phyloP scores from a whole-genome alignment of 2,888 invertebrate genomes.

The Tolmerus cingulatus region DNA sequence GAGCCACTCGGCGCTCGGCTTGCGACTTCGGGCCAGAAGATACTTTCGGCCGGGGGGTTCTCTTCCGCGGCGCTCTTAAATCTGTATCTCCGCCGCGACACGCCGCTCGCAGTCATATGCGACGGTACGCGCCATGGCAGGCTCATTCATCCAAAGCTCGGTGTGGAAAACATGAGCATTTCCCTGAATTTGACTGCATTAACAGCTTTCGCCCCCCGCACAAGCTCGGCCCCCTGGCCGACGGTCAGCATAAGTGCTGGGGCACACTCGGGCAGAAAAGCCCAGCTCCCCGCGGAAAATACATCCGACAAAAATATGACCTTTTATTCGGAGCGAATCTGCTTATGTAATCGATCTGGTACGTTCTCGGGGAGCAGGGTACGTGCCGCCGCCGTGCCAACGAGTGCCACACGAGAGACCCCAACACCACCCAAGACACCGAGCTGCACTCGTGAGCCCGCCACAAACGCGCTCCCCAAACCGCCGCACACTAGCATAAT shows the following conservation, averaged over 20 bases:
- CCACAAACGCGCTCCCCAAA: neutral
- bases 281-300: neutral
- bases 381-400: neutral
- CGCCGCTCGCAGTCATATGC: neutral
- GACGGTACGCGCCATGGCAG: neutral
- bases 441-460: neutral
- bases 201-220: neutral
- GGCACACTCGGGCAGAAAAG: neutral
- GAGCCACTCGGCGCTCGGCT: neutral
- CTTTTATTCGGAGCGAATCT: neutral
- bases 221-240: neutral
- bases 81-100: no score
- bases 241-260: neutral
- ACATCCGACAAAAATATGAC: neutral
- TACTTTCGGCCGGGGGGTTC: neutral
- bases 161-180: neutral
- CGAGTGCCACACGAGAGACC: neutral
- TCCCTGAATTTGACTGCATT: neutral
- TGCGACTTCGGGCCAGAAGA: neutral
- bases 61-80: neutral
- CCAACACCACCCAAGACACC: neutral
- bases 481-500: neutral
- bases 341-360: conserved; percentile 9
- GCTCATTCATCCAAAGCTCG: conserved; percentile 4
- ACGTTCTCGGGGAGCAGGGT: neutral